Evolutionary conservation across 1,140 invertebrate species (phyloP).

Genomic region (Leptopilina boulardi): DNA sequence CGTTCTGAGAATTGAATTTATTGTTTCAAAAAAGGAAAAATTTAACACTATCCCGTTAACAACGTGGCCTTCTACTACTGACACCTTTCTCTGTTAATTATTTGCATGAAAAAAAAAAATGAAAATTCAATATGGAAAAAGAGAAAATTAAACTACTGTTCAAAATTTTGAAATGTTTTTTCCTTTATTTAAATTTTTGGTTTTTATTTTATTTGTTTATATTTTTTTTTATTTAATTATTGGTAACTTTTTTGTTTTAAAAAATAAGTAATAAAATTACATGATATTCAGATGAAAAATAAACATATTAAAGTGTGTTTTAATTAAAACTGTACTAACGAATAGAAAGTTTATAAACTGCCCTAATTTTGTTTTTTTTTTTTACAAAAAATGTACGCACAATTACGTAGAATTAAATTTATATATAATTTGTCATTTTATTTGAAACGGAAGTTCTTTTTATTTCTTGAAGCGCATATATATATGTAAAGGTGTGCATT

Average conservation of each 20-base stretch:
- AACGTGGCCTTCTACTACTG: background rate
- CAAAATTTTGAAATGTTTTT: too few species aligned
- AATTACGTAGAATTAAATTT: background rate
- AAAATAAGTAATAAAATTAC: too few species aligned
- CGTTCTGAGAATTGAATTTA: background rate
- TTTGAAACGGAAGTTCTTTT: background rate
- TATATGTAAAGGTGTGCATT: background rate
- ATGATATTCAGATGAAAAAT: too few species aligned
- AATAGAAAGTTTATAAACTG: background rate
- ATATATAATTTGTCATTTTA: background rate
- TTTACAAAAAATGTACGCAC: background rate
- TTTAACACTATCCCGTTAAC: conserved; percentile 13
- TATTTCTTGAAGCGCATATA: background rate
- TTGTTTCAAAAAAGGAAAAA: conserved; percentile 14
- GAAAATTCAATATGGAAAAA: background rate
- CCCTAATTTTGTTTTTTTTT: background rate
- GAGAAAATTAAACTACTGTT: too few species aligned
- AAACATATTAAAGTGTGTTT: too few species aligned
- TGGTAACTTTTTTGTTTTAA: too few species aligned
- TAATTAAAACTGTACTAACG: background rate
- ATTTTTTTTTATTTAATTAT: too few species aligned
- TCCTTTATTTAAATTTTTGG: too few species aligned
- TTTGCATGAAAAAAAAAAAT: background rate
- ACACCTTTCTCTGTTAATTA: conserved; percentile 26
- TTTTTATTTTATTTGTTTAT: too few species aligned